Conservation (phyloP, 2,797 vertebrate species). For the Eospalax fontanierii region DNA sequence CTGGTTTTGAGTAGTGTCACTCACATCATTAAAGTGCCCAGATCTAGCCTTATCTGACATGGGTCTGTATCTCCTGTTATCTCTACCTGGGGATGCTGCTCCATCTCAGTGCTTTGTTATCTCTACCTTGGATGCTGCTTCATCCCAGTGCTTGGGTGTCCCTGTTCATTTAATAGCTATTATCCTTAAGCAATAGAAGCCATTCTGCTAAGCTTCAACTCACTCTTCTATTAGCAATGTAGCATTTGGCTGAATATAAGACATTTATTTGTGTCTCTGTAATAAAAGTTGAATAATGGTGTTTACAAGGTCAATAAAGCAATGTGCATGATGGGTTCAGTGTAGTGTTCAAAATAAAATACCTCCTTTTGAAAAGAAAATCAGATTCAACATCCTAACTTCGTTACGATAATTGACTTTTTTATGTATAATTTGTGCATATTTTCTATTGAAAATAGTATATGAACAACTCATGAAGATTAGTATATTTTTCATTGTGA, state of each 20-base stretch:
- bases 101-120: not conserved
- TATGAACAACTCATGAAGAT: not conserved
- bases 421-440: not conserved
- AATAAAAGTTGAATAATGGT: not conserved
- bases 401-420: not conserved
- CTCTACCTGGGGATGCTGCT: not conserved
- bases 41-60: not conserved
- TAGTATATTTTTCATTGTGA: not conserved
- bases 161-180: not conserved
- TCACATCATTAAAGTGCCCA: not conserved
- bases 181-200: not conserved
- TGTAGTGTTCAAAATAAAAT: not conserved
- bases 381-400: not conserved
- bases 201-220: not conserved
- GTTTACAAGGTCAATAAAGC: not conserved
- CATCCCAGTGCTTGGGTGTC: not conserved
- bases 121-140: not conserved
- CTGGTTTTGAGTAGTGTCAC: not conserved
- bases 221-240: not conserved
- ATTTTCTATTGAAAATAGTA: not conserved
- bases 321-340: not conserved
- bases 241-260: conserved; percentile 1
- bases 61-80: not conserved
- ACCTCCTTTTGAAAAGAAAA: not conserved
- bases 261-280: not conserved